phyloP scores from a whole-genome alignment of 2,888 invertebrate species.

The Drosophila birchii region DNA sequence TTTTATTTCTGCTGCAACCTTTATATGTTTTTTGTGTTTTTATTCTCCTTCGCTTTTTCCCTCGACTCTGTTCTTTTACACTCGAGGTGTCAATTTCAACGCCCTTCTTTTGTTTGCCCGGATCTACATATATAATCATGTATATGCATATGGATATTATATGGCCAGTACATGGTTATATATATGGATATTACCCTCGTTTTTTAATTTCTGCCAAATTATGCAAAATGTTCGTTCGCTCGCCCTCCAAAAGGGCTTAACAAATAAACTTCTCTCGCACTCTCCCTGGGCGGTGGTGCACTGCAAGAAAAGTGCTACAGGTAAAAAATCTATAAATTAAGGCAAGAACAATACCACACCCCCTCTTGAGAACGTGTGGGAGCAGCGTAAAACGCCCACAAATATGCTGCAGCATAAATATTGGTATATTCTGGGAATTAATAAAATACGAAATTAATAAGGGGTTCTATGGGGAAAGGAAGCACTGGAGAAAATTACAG shows the following conservation, averaged over 20 bases:
- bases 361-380: conserved; percentile 48
- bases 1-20: conserved; percentile 57
- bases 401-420: conserved; percentile 49
- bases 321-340: conserved; percentile 10
- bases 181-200: conserved; percentile 73
- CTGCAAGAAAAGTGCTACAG: conserved; percentile 11
- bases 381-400: conserved; percentile 58
- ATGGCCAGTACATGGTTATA: conserved; percentile 35
- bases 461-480: not conserved
- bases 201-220: conserved; percentile 79
- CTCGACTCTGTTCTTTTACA: conserved; percentile 59
- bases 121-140: conserved; percentile 45
- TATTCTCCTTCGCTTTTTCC: conserved; percentile 13
- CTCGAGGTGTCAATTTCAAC: conserved; percentile 84
- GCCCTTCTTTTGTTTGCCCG: conserved; percentile 78
- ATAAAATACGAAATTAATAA: not conserved
- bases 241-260: conserved; percentile 31
- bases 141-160: conserved; percentile 47
- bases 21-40: conserved; percentile 54
- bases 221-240: conserved; percentile 59
- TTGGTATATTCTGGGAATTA: conserved; percentile 44
- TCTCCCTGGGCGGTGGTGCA: conserved; percentile 17
- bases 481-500: not conserved
- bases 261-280: conserved; percentile 24
- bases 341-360: conserved; percentile 3